Base-by-base conservation (phyloP, 2,797 vertebrate species). In the Micrastur ruficollis region DNA sequence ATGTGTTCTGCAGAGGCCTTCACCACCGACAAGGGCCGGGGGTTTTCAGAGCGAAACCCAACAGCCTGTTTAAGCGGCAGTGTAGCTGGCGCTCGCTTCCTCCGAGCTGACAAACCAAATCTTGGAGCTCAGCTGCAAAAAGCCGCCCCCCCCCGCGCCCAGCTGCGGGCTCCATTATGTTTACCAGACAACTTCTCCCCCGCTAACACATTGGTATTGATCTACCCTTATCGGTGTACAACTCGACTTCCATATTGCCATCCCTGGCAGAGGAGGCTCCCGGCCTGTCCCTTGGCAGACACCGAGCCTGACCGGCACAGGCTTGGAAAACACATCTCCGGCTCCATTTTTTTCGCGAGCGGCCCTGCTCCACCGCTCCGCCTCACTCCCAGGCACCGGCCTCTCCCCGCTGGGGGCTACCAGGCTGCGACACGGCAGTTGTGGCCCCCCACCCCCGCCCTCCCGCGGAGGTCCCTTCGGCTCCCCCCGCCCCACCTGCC, bases 101-200 rank as follows among this genome's bases (percentile, higher is more conserved):
- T 95, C 50, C 14, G 11, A 84, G 90, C 90, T 80, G 93, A 90
- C 83, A 90, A 90, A 72, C 74, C 80, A 80, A 84, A 91, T 81
- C 90, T 85, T 80, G 49, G 90, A 88, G 92, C 90, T 84, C 88
- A 90, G 84, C 70, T 62, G 89, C 50, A 58, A 91, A 85, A 76
- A 91, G 38, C 81, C 46, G 2, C 36, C 47, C 84, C 63, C 84
- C 61, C 8, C 66, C 38, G 8, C 71, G n/a, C 92, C 80, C 90
- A 90, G 87, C 90, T 66, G 73, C 75, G 21, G 84, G 87, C 62
- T 90, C 87, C 83, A 94, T 93, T 96, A 87, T 81, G 75, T 93
- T 97, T 76, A 94, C 93, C 94, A 94, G 63, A 85, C 86, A 93
- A 92, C 83, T 96, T 97, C 95, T 93, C 86, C 86, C 67, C 71